These are phyloP conservation scores for Aurelia sp. DNA, from an alignment of 30 jellyfish, hydroid and myxozoan genomes.

Conservation along the genomic window DNA sequence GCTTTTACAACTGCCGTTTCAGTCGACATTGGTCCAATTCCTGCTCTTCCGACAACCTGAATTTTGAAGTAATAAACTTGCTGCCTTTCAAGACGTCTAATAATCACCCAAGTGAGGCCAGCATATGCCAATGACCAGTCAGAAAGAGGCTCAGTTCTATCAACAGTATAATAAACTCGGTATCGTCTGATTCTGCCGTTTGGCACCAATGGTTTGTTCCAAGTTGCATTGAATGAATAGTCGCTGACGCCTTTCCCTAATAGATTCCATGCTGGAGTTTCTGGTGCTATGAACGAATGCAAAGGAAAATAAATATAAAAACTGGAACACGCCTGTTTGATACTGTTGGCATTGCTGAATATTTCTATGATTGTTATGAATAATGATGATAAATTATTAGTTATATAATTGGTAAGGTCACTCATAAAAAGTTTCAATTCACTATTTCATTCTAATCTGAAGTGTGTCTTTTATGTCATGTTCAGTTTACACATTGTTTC, in stretches of 20 bases:
- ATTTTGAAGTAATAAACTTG: slow-evolving; percentile 76
- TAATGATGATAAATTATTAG: no score
- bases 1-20: slow-evolving; percentile 66
- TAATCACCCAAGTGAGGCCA: slow-evolving; percentile 40
- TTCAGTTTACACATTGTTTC: no score
- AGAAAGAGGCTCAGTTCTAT: slow-evolving; percentile 39
- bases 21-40: slow-evolving; percentile 88
- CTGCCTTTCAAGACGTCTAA: slow-evolving; percentile 37
- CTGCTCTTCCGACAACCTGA: slow-evolving; percentile 73
- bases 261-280: slow-evolving; percentile 67
- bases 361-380: no score
- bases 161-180: slow-evolving; percentile 64
- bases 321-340: no score
- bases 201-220: slow-evolving; percentile 64
- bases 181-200: slow-evolving; percentile 72
- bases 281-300: slow-evolving; percentile 48
- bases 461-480: no score
- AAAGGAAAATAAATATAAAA: no score
- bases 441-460: no score
- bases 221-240: slow-evolving; percentile 58
- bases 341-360: no score
- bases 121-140: slow-evolving; percentile 67
- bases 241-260: slow-evolving; percentile 73
- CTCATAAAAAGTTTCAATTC: no score
- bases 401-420: no score